Evolutionary conservation across 1,140 invertebrate species (phyloP), one percentile per base, ranked within the genome.

Genomic region (Aphelenchoides fujianensis): DNA sequence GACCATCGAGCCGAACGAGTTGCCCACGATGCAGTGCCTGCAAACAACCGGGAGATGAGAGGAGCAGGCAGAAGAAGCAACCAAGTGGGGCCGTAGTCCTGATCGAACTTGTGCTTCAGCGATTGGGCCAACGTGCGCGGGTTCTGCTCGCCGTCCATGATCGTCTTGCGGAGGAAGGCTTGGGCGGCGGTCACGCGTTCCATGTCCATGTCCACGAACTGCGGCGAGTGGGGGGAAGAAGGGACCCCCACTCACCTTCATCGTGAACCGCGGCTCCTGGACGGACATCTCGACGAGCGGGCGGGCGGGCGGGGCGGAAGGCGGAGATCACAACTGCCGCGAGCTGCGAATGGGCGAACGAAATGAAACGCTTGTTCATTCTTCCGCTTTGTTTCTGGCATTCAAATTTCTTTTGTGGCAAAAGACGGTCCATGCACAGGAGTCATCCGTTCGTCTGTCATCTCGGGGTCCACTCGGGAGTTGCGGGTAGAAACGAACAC

Each of bases 251-350:
- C 5, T 59, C 34, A 59, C 55, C 19, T 59, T 59, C 55, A 7
- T 59, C 34, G 19, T 7, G 55, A 59, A 59, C 34, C 19, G 55
- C 23, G 55, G 55, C 55, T 59, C 55, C 23, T n/a, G n/a, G n/a
- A n/a, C n/a, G n/a, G n/a, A n/a, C n/a, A n/a, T n/a, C n/a, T n/a
- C n/a, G n/a, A n/a, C n/a, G n/a, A n/a, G n/a, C n/a, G n/a, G n/a
- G n/a, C n/a, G n/a, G n/a, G n/a, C n/a, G n/a, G n/a, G n/a, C n/a
- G n/a, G n/a, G n/a, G n/a, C n/a, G n/a, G n/a, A n/a, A n/a, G n/a
- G n/a, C n/a, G n/a, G n/a, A n/a, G n/a, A n/a, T n/a, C n/a, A n/a
- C n/a, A n/a, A n/a, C n/a, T n/a, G n/a, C n/a, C n/a, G n/a, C n/a
- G n/a, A n/a, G n/a, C n/a, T n/a, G n/a, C n/a, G n/a, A n/a, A n/a